Conservation (phyloP, 2,797 vertebrate genomes). For the Otus scops region DNA sequence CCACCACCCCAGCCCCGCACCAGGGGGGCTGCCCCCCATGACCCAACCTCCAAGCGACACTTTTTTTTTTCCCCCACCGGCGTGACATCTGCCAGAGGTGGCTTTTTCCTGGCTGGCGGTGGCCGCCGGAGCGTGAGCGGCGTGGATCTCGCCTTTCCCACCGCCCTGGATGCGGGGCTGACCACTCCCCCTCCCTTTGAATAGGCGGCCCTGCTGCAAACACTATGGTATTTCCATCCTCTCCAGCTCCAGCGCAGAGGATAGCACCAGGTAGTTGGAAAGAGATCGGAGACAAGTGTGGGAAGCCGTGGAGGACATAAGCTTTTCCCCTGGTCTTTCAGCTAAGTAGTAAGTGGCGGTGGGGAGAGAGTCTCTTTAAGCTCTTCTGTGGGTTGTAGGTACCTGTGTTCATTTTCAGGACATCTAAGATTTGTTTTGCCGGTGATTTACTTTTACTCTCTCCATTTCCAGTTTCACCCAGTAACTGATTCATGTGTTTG, state of each 20-base stretch:
- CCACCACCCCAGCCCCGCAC: accelerated
- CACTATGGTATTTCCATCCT: constrained; percentile 76
- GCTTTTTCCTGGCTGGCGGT: neutral
- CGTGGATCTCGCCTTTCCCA: neutral
- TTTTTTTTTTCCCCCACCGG: neutral
- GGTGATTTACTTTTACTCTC: constrained; percentile 11
- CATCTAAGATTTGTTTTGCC: neutral
- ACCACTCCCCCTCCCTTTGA: constrained; percentile 78
- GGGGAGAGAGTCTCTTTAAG: constrained; percentile 14
- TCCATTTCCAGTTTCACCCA: neutral
- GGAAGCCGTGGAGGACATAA: constrained; percentile 35
- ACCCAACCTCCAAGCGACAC: neutral
- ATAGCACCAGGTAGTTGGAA: constrained; percentile 75
- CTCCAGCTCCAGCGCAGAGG: constrained; percentile 50
- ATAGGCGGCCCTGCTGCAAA: constrained; percentile 72
- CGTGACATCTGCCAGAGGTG: neutral
- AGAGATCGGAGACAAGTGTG: constrained; percentile 54
- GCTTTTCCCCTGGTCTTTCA: constrained; percentile 37
- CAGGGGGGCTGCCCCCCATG: neutral
- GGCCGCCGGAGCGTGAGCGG: neutral
- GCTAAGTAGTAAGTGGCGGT: constrained; percentile 67
- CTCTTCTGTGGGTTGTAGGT: neutral
- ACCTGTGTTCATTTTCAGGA: neutral
- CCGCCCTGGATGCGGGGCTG: constrained; percentile 50
- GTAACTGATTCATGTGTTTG: neutral